Base-by-base conservation (phyloP, 2,797 vertebrate species). In the Periparus ater region DNA sequence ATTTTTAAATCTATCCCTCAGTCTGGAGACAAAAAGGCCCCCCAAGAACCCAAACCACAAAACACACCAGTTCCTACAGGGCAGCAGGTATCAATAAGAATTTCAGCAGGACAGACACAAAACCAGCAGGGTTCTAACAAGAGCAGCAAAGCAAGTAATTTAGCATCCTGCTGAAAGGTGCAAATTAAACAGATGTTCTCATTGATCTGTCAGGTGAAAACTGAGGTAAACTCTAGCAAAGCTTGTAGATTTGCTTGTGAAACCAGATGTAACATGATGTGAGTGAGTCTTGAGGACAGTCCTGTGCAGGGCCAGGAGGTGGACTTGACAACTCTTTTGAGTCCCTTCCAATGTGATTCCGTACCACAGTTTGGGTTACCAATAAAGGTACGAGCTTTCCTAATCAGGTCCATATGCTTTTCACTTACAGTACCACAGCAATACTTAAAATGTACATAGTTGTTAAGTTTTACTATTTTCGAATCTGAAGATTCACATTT, bases 261-360 rank as follows among this genome's bases (percentile, higher is more conserved):
- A 92, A 83, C 27, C 3, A 17, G 8, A 57, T 2, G 3, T 23
- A 65, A 48, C 11, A 48, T 10, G 32, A 65, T 21, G 30, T 34
- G 21, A 62, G 7, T 48, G 55, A 63, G 14, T 57, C 21, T 16
- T 48, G 57, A 36, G 26, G 18, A 48, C 0, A 2, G 30, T 42
- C 42, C 30, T 0, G 0, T 48, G 30, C 30, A 55, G 57, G 36
- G 27, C 17, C 21, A 78, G 15, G 17, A 42, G 50, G 1, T 27
- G 21, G 26, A 55, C 26, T 36, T 10, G 9, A 38, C 27, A 53
- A 48, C 34, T 47, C 34, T 18, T 48, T 5, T 10, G 34, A 40
- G 18, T 22, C 10, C 17, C 55, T 62, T 62, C 17, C 48, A 70
- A 21, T 13, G 57, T 42, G 48, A 42, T 70, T 78, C 65, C 0